Conservation (phyloP, 2,113 vertebrate genomes). For the Atherinomorus stipes region DNA sequence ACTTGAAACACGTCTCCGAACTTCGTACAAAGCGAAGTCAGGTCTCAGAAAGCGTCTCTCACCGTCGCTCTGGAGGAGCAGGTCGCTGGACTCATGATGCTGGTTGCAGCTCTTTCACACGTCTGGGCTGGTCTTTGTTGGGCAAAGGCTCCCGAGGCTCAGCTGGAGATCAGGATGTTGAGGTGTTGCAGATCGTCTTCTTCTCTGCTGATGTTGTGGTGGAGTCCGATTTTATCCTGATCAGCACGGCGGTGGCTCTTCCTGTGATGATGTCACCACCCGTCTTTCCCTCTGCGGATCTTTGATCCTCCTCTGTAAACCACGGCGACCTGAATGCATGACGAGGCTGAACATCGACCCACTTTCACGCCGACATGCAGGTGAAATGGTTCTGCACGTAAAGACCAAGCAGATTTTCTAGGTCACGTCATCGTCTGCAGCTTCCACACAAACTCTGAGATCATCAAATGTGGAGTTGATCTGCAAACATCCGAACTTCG, state of each 20-base stretch:
- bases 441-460: not conserved
- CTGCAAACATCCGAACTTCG: not conserved
- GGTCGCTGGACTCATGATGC: slow-evolving; percentile 27
- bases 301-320: slow-evolving; percentile 55
- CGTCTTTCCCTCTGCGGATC: not conserved
- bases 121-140: not conserved
- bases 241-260: not conserved
- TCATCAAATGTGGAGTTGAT: too few species aligned
- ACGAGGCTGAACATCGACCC: slow-evolving; percentile 40
- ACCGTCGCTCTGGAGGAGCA: slow-evolving; percentile 33
- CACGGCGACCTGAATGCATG: slow-evolving; percentile 20
- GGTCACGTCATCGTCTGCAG: slow-evolving; percentile 26
- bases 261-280: slow-evolving; percentile 51
- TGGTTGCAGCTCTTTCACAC: not conserved
- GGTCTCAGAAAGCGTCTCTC: too few species aligned
- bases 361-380: slow-evolving; percentile 23
- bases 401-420: slow-evolving; percentile 38
- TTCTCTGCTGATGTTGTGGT: slow-evolving; percentile 16
- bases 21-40: too few species aligned
- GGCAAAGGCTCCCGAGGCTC: not conserved
- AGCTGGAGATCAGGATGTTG: slow-evolving; percentile 29
- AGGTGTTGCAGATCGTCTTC: not conserved
- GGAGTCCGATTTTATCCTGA: slow-evolving; percentile 41
- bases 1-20: too few species aligned
- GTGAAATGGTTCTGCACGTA: not conserved